A percentile compares a stretch with the other conserved stretches of the same genome.
These are phyloP conservation scores for Conistra vaccinii DNA, from an alignment of 2,888 invertebrate genomes.

Conservation along the genomic window DNA sequence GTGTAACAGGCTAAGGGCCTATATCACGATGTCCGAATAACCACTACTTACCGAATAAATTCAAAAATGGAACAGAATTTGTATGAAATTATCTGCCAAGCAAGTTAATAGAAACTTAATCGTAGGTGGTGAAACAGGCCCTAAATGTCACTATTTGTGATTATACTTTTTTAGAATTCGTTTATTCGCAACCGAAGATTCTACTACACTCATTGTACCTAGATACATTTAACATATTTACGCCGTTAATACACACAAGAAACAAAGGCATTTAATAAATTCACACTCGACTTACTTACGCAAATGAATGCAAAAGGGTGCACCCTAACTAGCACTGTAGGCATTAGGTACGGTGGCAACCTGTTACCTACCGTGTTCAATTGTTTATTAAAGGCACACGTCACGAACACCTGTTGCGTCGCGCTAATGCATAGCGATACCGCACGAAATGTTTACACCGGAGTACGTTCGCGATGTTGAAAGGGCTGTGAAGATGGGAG, in stretches of 20 bases:
- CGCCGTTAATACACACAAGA: not conserved
- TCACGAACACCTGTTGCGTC: constrained; percentile 61
- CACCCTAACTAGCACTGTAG: constrained; percentile 42
- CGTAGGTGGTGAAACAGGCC: too few relatives aligned
- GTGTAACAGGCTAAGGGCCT: too few relatives aligned
- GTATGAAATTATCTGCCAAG: too few relatives aligned
- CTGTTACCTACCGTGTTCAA: constrained; percentile 59
- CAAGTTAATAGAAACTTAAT: too few relatives aligned
- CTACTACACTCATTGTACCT: not conserved
- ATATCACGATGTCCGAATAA: too few relatives aligned
- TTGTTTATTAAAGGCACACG: constrained; percentile 59
- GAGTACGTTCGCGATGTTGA: constrained; percentile 23
- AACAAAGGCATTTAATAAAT: not conserved
- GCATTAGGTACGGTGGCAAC: constrained; percentile 49
- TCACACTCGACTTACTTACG: not conserved
- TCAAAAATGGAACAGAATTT: too few relatives aligned
- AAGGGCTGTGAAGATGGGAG: constrained; percentile 13
- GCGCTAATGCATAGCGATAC: constrained; percentile 50
- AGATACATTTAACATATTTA: not conserved
- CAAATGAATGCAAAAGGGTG: constrained; percentile 51
- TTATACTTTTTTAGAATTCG: not conserved
- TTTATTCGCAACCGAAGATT: not conserved
- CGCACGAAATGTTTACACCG: constrained; percentile 41
- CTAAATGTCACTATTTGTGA: not conserved
- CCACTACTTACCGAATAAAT: too few relatives aligned